Percentiles rank a stretch among this genome's conserved stretches.
Conservation (phyloP, 2,797 vertebrate genomes). For the Loris lydekkerianus region DNA sequence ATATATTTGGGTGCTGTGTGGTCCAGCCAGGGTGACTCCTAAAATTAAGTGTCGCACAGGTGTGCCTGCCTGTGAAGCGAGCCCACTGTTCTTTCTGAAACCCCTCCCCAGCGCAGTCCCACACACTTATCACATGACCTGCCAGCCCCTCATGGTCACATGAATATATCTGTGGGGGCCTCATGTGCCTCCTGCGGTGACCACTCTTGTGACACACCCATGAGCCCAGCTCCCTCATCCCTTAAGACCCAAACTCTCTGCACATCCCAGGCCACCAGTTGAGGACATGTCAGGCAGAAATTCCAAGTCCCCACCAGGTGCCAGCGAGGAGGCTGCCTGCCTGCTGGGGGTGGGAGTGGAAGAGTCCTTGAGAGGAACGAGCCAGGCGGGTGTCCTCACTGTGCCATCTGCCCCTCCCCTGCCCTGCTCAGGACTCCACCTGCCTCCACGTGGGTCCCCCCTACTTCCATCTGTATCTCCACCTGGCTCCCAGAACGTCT, state of each 20-base stretch:
- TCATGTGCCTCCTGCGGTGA: not conserved
- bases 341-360: rapidly evolving
- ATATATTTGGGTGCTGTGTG: not conserved
- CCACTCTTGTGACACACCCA: not conserved
- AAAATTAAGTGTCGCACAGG: rapidly evolving
- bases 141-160: rapidly evolving
- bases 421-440: not conserved
- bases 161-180: not conserved
- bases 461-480: not conserved
- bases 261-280: rapidly evolving
- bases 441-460: not conserved
- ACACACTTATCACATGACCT: not conserved
- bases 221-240: rapidly evolving
- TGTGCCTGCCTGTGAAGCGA: not conserved
- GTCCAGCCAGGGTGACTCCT: not conserved
- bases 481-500: not conserved
- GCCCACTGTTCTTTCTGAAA: rapidly evolving
- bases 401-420: too few species aligned
- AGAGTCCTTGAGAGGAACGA: not conserved
- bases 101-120: not conserved
- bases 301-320: rapidly evolving
- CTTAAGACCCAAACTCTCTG: not conserved
- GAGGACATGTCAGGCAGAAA: not conserved
- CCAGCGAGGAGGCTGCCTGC: rapidly evolving
- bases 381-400: not conserved